Evolutionary conservation across 2,113 vertebrate genomes (phyloP).

Genomic region (Brienomyrus brachyistius): DNA sequence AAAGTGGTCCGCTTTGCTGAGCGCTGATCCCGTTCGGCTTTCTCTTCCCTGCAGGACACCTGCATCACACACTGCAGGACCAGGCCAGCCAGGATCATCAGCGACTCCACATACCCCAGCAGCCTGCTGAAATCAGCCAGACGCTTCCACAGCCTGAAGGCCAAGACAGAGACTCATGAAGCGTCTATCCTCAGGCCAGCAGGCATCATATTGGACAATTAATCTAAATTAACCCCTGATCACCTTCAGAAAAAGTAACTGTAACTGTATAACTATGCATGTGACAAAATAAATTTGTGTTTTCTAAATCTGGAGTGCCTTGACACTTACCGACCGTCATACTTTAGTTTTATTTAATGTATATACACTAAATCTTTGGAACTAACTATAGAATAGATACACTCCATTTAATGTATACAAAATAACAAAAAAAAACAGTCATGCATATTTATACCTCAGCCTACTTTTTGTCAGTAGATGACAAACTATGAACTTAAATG

Average conservation of each 20-base stretch:
- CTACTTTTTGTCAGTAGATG: background rate
- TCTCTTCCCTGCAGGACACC: too few relatives aligned
- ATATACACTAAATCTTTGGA: background rate
- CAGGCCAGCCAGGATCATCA: too few relatives aligned
- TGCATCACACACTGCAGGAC: too few relatives aligned
- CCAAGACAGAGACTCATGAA: too few relatives aligned
- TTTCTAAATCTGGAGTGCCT: background rate
- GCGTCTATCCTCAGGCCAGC: too few relatives aligned
- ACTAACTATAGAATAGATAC: background rate
- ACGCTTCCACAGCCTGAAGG: too few relatives aligned
- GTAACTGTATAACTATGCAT: background rate
- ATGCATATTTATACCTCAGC: background rate
- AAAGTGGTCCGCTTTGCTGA: too few relatives aligned
- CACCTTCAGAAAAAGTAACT: background rate
- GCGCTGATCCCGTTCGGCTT: too few relatives aligned
- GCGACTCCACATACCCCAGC: too few relatives aligned
- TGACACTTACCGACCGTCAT: background rate
- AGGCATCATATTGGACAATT: background rate
- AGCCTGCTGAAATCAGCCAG: too few relatives aligned
- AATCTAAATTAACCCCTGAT: background rate
- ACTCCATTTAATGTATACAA: background rate
- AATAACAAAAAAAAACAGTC: background rate
- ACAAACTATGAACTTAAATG: background rate
- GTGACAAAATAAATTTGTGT: background rate
- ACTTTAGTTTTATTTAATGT: background rate